These are phyloP conservation scores for Drosophila tani DNA, from an alignment of 1,140 invertebrate genomes.

Conservation along the genomic window DNA sequence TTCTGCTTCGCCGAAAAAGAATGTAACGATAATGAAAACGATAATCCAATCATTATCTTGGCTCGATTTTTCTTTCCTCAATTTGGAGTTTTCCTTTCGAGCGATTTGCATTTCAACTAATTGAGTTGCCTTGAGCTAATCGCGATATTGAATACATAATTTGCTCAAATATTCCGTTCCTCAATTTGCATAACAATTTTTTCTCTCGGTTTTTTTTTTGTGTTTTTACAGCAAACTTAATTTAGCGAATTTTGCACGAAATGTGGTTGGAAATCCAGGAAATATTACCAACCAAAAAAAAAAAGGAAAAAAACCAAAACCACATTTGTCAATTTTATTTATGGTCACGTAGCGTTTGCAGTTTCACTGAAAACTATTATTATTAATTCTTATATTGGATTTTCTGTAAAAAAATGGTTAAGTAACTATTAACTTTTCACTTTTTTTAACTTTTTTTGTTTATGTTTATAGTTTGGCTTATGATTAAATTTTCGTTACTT, in stretches of 20 bases:
- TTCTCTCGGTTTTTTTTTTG: conserved; percentile 1
- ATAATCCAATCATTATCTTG: conserved; percentile 72
- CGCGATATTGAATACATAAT: conserved; percentile 52
- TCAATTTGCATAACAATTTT: conserved; percentile 69
- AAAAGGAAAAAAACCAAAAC: conserved; percentile 34
- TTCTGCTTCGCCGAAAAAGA: conserved; percentile 3
- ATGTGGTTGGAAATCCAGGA: conserved; percentile 25
- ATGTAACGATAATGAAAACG: conserved; percentile 53
- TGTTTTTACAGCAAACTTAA: conserved; percentile 52
- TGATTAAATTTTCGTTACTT: no score
- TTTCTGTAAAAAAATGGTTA: no score
- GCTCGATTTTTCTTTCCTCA: not conserved
- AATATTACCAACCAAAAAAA: conserved; percentile 17
- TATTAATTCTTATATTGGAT: no score
- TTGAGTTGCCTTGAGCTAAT: conserved; percentile 66
- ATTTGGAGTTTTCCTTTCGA: conserved; percentile 23
- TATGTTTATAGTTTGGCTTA: no score
- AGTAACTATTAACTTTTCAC: no score
- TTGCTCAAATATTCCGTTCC: conserved; percentile 36
- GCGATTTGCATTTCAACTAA: conserved; percentile 74
- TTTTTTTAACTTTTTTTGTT: no score
- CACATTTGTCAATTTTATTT: conserved; percentile 81
- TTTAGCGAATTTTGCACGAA: conserved; percentile 46
- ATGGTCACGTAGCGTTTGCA: conserved; percentile 76
- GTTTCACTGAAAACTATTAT: conserved; percentile 18